Percentiles rank a stretch among this genome's conserved stretches.
These are phyloP conservation scores for Unio delphinus DNA, from an alignment of 2,888 invertebrate species.

Conservation along the genomic window DNA sequence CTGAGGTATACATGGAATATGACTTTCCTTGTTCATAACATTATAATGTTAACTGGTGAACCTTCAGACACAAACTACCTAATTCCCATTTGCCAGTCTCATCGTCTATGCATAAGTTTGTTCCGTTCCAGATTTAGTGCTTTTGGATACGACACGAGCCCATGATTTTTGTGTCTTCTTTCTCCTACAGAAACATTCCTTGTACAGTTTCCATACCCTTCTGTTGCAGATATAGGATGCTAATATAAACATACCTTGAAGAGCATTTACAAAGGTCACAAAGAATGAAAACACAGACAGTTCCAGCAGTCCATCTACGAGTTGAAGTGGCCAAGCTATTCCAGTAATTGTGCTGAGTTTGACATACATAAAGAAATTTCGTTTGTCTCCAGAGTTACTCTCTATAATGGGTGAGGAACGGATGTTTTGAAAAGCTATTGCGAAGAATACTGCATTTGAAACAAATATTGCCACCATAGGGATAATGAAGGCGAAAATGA, in stretches of 20 bases:
- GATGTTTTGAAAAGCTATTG: constrained; percentile 31
- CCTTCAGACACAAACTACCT: no score
- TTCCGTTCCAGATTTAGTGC: no score
- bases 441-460: constrained; percentile 40
- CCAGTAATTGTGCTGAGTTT: constrained; percentile 51
- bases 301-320: constrained; percentile 42
- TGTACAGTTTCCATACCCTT: constrained; percentile 36
- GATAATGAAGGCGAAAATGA: constrained; percentile 34
- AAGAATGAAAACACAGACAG: constrained; percentile 37
- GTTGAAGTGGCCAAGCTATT: constrained; percentile 49
- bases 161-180: no score
- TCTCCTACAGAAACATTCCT: background rate
- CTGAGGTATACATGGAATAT: no score
- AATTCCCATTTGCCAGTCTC: no score
- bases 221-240: constrained; percentile 42
- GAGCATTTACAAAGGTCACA: constrained; percentile 40
- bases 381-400: constrained; percentile 21
- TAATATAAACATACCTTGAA: constrained; percentile 51
- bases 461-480: constrained; percentile 36
- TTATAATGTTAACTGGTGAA: no score
- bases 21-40: no score
- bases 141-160: no score
- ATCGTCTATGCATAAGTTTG: no score
- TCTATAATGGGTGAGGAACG: constrained; percentile 13
- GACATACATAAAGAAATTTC: constrained; percentile 39